These are phyloP conservation scores for Andrena marginata DNA, from an alignment of 2,888 invertebrate species.

Conservation along the genomic window DNA sequence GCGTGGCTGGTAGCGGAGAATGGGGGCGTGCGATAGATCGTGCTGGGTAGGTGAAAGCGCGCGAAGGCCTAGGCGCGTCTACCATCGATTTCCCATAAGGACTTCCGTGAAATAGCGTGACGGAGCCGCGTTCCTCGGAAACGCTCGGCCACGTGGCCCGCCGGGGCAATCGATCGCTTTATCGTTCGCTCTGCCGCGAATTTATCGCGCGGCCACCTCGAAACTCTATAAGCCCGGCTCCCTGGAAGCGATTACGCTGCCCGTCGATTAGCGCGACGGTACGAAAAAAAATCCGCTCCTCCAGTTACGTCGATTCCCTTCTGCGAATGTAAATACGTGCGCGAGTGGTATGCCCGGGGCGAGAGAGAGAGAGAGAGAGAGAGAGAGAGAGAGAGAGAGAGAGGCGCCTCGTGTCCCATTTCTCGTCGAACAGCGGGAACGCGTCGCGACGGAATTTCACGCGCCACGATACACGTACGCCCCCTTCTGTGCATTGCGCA, in stretches of 20 bases:
- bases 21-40: too few relatives aligned
- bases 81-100: conserved; percentile 69
- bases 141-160: conserved; percentile 62
- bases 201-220: conserved; percentile 56
- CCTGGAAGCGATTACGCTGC: conserved; percentile 52
- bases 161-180: conserved; percentile 66
- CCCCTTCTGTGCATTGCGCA: too few relatives aligned
- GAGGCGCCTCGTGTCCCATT: too few relatives aligned
- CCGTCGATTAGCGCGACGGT: neutral
- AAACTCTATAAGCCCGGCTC: conserved; percentile 48
- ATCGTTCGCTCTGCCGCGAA: conserved; percentile 56
- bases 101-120: conserved; percentile 62
- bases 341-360: neutral
- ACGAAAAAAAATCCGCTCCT: neutral
- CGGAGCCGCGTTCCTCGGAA: conserved; percentile 62
- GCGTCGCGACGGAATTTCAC: too few relatives aligned
- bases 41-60: neutral
- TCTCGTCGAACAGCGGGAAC: too few relatives aligned
- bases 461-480: too few relatives aligned
- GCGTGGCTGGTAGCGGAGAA: too few relatives aligned
- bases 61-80: neutral
- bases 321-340: too few relatives aligned
- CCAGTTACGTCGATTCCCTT: too few relatives aligned
- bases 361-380: too few relatives aligned
- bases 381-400: too few relatives aligned